A percentile compares a stretch with the other conserved stretches of the same genome.
These are phyloP conservation scores for Petrolisthes manimaculis DNA, from an alignment of 2,888 invertebrate genomes.

Conservation along the genomic window DNA sequence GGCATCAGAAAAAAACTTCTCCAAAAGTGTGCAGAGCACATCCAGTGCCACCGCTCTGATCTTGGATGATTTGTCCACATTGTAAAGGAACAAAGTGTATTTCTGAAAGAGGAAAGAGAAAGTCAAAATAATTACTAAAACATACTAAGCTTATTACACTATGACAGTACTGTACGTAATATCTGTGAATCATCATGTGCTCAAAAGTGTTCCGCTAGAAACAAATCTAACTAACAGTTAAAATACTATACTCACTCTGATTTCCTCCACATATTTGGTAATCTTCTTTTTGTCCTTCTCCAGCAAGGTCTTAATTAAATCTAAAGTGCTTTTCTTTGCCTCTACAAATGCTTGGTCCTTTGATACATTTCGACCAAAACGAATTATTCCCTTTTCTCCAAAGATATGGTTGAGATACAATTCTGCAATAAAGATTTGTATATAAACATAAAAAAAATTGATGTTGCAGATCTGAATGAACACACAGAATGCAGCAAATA, in stretches of 20 bases:
- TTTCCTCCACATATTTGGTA: slow-evolving; percentile 53
- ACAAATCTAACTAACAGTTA: neutral
- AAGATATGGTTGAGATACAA: slow-evolving; percentile 56
- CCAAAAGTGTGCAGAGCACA: slow-evolving; percentile 44
- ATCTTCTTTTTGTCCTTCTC: slow-evolving; percentile 50
- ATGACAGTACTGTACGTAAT: neutral
- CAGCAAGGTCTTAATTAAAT: slow-evolving; percentile 53
- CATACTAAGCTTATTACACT: neutral
- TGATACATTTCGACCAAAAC: slow-evolving; percentile 40
- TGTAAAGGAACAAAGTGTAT: slow-evolving; percentile 51
- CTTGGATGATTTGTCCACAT: slow-evolving; percentile 58
- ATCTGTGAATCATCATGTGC: neutral
- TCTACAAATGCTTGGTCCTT: slow-evolving; percentile 36
- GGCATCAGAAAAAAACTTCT: slow-evolving; percentile 25
- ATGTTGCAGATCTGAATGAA: no score
- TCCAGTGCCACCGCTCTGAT: slow-evolving; percentile 56
- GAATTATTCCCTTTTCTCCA: slow-evolving; percentile 51
- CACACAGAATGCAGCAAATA: no score
- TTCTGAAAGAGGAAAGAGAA: slow-evolving; percentile 52
- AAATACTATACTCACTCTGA: slow-evolving; percentile 43
- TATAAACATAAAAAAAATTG: no score
- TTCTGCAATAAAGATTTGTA: slow-evolving; percentile 50
- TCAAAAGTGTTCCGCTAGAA: neutral
- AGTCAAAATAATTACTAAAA: neutral
- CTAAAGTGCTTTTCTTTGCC: slow-evolving; percentile 55